Base-by-base conservation (phyloP, 2,113 vertebrate genomes). In the Gallinago media region DNA sequence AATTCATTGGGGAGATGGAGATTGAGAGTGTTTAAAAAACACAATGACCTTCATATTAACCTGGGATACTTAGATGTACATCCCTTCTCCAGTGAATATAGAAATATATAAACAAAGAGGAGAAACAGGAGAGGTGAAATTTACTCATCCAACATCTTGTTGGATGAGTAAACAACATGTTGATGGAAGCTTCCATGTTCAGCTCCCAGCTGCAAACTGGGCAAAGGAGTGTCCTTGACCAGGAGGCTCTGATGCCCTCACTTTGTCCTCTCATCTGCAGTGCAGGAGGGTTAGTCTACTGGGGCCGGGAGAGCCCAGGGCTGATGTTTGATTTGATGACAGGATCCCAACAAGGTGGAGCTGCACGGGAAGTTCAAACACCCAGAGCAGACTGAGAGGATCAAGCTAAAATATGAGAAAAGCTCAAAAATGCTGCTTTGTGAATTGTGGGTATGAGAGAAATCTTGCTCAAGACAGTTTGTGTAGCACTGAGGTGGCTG, bases 161-260 rank as follows among this genome's bases (percentile, higher is more conserved):
- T 38, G 38, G 38, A 38, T 38, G 38, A 38, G 38, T 38, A 38
- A 38, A 38, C 38, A 38, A 38, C 38, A 38, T 38, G 38, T 38
- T 38, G 38, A 38, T 38, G 38, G 38, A 12, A 38, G 9, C 52
- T 68, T 40, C 29, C 19, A 12, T 25, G 27, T 50, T 36, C 27
- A 42, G 8, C 13, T 89, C 26, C 7, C 68, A 77, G 0, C 4
- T 54, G 47, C 25, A 56, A 18, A 9, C 17, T 61, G 25, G 44
- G 20, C 15, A 42, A 15, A 76, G 12, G 20, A 5, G 2, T 23
- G 14, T 9, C 19, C 15, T 32, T 68, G 68, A 15, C 5, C 0
- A 3, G 50, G n/a, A 42, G 19, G 9, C 8, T 47, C 36, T 17
- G 17, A 29, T 54, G 21, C 6, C 32, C 16, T 38, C 1, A 0